Percentiles rank a stretch among this genome's conserved stretches.
phyloP scores from a whole-genome alignment of 64 coral and sea anemone species.

The Acropora tenuis region DNA sequence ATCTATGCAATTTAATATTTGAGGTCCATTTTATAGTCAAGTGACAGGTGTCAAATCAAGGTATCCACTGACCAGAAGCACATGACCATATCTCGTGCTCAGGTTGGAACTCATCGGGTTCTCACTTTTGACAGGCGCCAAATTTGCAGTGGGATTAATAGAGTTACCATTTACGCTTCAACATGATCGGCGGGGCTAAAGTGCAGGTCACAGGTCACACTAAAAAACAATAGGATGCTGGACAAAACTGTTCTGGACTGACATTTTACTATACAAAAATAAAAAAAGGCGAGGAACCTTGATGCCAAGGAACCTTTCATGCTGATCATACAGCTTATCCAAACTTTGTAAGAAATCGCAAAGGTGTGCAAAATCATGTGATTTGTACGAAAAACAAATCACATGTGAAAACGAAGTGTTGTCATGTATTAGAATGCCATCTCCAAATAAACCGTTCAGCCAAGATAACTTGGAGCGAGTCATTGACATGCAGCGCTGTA shows the following conservation, averaged over 20 bases:
- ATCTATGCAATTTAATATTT: no score
- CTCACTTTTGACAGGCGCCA: background rate
- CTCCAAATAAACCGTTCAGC: background rate
- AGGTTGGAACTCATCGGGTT: no score
- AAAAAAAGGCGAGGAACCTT: background rate
- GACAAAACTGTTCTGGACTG: background rate
- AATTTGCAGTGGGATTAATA: no score
- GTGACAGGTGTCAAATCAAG: no score
- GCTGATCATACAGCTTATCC: background rate
- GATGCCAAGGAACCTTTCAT: background rate
- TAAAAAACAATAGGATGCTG: no score
- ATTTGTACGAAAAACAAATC: background rate
- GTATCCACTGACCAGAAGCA: no score
- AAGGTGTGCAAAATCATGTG: background rate
- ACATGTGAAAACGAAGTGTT: background rate
- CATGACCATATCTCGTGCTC: no score
- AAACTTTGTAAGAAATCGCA: no score
- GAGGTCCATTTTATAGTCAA: no score
- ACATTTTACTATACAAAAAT: background rate
- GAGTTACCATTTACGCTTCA: no score
- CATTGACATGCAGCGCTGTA: background rate
- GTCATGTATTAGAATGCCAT: background rate
- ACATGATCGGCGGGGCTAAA: no score
- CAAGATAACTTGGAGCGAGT: conserved; percentile 8
- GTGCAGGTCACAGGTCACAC: no score